Percentiles rank a stretch among this genome's conserved stretches.
These are phyloP conservation scores for Rhynchonycteris naso DNA, from an alignment of 2,797 vertebrate species.

Conservation along the genomic window DNA sequence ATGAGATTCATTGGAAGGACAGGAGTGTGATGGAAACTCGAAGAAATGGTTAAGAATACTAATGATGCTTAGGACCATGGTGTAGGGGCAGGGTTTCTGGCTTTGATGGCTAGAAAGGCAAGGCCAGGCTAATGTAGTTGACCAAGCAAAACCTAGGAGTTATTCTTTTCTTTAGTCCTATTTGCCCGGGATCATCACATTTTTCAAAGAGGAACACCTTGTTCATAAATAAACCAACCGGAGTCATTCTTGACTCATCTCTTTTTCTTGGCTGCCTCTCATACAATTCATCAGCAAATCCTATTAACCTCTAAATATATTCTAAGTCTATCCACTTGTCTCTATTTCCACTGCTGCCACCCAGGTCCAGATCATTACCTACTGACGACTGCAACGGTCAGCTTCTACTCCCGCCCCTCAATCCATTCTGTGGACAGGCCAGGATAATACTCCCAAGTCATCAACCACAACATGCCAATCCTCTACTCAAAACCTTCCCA, in stretches of 20 bases:
- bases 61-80: accelerated
- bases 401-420: not conserved
- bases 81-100: not conserved
- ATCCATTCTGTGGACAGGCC: not conserved
- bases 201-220: not conserved
- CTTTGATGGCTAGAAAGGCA: not conserved
- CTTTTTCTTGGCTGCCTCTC: slow-evolving; percentile 49
- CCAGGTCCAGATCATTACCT: not conserved
- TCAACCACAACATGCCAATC: not conserved
- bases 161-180: not conserved
- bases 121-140: not conserved
- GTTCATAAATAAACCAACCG: slow-evolving; percentile 16
- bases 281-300: slow-evolving; percentile 18
- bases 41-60: not conserved
- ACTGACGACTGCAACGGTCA: not conserved
- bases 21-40: not conserved
- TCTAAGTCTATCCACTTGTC: not conserved
- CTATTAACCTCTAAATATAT: not conserved
- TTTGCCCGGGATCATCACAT: not conserved
- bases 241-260: slow-evolving; percentile 56
- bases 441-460: not conserved
- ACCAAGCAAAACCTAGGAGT: not conserved
- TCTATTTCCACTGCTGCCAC: not conserved
- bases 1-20: not conserved
- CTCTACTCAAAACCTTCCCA: not conserved